phyloP scores from a whole-genome alignment of 2,888 invertebrate genomes.

The Phyllotreta cruciferae region DNA sequence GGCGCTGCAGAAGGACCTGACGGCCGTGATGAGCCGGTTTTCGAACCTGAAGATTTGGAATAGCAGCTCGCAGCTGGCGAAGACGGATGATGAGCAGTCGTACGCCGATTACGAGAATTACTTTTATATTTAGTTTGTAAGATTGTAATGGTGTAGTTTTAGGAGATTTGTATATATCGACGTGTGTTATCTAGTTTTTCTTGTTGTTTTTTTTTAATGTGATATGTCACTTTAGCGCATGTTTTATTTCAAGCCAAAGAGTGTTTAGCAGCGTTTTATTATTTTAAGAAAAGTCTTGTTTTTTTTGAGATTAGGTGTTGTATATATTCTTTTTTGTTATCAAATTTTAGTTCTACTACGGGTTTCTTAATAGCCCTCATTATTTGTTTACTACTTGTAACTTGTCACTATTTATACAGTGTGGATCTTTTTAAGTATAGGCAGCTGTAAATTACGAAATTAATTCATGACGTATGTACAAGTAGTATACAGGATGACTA shows the following conservation, averaged over 20 bases:
- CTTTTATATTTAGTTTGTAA: constrained; percentile 64
- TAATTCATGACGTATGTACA: too few relatives aligned
- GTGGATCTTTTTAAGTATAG: too few relatives aligned
- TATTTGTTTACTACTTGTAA: neutral
- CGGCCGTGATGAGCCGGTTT: constrained; percentile 45
- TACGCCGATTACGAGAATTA: constrained; percentile 73
- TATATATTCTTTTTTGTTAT: constrained; percentile 10
- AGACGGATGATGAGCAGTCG: constrained; percentile 52
- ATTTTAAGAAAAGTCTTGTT: constrained; percentile 16
- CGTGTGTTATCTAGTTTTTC: constrained; percentile 35
- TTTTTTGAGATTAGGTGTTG: constrained; percentile 8
- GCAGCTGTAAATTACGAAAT: too few relatives aligned
- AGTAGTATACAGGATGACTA: too few relatives aligned
- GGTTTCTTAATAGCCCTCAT: constrained; percentile 3
- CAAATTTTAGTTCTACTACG: constrained; percentile 8
- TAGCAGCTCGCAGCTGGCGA: constrained; percentile 47
- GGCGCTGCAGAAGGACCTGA: constrained; percentile 41
- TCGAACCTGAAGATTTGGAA: constrained; percentile 52
- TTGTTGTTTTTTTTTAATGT: constrained; percentile 35
- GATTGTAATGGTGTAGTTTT: constrained; percentile 15
- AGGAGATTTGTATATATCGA: constrained; percentile 37
- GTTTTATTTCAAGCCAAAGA: constrained; percentile 35
- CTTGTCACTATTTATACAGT: too few relatives aligned
- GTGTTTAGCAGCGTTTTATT: constrained; percentile 25
- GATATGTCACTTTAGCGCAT: constrained; percentile 31